Evolutionary conservation across 2,797 vertebrate species (phyloP), one percentile per base, ranked within the genome.

Genomic region (Mycteria americana): DNA sequence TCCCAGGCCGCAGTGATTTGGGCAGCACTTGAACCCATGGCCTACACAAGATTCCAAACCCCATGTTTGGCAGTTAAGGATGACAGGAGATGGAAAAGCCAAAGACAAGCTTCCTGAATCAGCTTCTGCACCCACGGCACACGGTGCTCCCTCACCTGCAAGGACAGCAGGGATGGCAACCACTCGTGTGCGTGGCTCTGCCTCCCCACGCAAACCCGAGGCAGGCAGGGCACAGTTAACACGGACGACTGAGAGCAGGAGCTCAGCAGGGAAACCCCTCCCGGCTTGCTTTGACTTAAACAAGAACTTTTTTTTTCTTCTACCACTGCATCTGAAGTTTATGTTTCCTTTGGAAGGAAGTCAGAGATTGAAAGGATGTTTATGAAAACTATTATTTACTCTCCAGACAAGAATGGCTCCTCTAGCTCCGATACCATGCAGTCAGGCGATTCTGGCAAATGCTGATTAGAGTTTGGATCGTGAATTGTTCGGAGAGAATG

Each of bases 341-440:
- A n/a, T 14, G 15, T 53, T 91, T 93, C 89, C 85, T 81, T 69
- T 70, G 77, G 73, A 93, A 90, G 91, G 89, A 93, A 91, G 87
- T 85, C 68, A 88, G 85, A 59, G 78, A 39, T 37, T 45, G 59
- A 91, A 88, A 92, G 91, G 84, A 97, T 95, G 88, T 95, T 96
- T 92, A 94, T 54, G 68, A 70, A 93, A 96, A 51, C 43, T 13
- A 3, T 41, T 80, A 37, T 80, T 94, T 83, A 85, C 68, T 50
- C 60, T 22, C 56, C 37, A 89, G 53, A 70, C 86, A 79, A 80
- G 51, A 82, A 85, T 9, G 33, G 43, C 72, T 92, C 84, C 77
- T 79, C 46, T 8, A 63, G 76, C 68, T 54, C 64, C 1, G 5
- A 45, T 8, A 82, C 28, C 37, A 68, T 0, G 0, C 31, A 45